These are phyloP conservation scores for Malurus melanocephalus DNA, from an alignment of 2,113 vertebrate genomes.

Conservation along the genomic window DNA sequence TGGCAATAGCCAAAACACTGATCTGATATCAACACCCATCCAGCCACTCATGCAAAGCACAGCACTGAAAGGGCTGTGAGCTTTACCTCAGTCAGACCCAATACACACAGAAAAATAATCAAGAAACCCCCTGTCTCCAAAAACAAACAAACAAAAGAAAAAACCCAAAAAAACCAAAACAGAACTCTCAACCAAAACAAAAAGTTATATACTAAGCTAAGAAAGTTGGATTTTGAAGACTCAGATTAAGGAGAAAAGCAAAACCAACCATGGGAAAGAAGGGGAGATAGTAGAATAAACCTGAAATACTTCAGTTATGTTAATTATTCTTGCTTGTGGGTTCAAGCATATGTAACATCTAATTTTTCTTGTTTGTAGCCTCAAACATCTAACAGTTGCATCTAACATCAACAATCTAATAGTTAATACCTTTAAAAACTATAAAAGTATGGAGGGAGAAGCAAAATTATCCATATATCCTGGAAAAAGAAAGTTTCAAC, in stretches of 20 bases:
- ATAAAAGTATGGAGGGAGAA: neutral
- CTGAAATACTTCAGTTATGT: neutral
- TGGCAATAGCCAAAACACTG: too few relatives aligned
- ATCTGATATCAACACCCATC: too few relatives aligned
- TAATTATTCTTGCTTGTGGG: neutral
- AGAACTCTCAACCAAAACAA: neutral
- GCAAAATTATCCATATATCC: neutral
- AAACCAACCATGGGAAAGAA: neutral
- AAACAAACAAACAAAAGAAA: neutral
- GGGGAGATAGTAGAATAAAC: neutral
- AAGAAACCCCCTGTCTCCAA: accelerated
- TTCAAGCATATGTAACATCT: neutral
- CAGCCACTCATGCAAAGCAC: too few relatives aligned
- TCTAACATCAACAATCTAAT: neutral
- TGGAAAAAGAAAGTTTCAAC: neutral
- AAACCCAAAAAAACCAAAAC: neutral
- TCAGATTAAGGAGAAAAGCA: neutral
- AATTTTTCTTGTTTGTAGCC: neutral
- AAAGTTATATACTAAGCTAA: neutral
- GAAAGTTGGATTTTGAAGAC: neutral
- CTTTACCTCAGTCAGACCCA: too few relatives aligned
- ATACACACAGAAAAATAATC: neutral
- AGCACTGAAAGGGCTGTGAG: too few relatives aligned
- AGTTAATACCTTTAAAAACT: neutral
- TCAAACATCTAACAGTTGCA: neutral